Conservation (phyloP, 2,113 vertebrate species). For the Gopherus flavomarginatus region DNA sequence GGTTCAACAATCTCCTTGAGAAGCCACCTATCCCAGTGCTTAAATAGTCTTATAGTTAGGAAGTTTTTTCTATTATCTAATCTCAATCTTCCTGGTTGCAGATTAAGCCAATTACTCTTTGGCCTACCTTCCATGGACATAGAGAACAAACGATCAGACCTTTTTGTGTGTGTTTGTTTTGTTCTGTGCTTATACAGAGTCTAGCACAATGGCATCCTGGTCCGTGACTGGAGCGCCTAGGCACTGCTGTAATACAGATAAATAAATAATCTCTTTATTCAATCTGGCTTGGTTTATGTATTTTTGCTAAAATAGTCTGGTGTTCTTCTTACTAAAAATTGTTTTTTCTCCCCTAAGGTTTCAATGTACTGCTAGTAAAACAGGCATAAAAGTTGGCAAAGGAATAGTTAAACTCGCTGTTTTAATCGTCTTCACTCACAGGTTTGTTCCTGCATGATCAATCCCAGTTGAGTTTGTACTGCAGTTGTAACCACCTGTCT, state of each 20-base stretch:
- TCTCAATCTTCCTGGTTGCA: too few species aligned
- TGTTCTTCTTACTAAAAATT: not conserved
- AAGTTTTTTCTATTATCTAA: too few species aligned
- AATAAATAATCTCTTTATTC: not conserved
- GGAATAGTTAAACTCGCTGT: not conserved
- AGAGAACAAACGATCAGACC: too few species aligned
- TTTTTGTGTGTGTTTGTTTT: too few species aligned
- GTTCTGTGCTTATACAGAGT: not conserved
- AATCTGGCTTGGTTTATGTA: not conserved
- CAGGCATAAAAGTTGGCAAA: not conserved
- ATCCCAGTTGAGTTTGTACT: not conserved
- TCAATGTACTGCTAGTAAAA: not conserved
- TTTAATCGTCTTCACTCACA: not conserved
- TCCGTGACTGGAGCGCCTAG: too few species aligned
- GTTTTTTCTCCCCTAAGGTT: not conserved
- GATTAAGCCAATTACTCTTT: too few species aligned
- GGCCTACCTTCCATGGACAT: too few species aligned
- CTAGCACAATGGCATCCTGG: not conserved
- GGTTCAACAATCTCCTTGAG: too few species aligned
- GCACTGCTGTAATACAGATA: not conserved
- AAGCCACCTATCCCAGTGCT: too few species aligned
- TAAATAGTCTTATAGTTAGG: too few species aligned
- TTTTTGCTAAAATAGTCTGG: not conserved
- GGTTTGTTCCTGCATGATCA: not conserved
- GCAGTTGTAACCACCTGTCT: constrained; percentile 7